phyloP scores from a whole-genome alignment of 1,140 invertebrate genomes.

The Apis florea region DNA sequence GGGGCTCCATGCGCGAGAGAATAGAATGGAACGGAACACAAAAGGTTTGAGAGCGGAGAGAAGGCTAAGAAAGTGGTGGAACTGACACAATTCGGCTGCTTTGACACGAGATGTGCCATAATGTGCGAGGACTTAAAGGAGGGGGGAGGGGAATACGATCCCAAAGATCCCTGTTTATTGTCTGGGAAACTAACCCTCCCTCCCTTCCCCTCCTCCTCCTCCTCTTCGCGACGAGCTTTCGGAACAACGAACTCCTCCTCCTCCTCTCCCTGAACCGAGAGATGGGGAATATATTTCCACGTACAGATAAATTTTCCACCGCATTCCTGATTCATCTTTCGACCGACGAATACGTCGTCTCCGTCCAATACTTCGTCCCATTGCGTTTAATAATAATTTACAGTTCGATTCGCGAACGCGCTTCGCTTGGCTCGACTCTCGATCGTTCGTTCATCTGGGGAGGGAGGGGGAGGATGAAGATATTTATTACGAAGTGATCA shows the following conservation, averaged over 20 bases:
- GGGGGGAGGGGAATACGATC: conserved; percentile 64
- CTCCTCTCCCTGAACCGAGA: background rate
- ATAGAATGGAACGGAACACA: conserved; percentile 34
- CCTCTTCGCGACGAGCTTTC: background rate
- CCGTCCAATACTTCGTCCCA: too few species aligned
- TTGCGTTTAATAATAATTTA: too few species aligned
- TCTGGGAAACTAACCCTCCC: conserved; percentile 30
- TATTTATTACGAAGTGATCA: too few species aligned
- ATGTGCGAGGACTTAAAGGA: conserved; percentile 57
- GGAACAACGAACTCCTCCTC: background rate
- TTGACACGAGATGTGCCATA: conserved; percentile 59
- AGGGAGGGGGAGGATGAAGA: too few species aligned
- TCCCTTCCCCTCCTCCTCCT: background rate
- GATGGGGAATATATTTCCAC: too few species aligned
- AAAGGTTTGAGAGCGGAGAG: conserved; percentile 44
- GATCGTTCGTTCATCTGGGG: too few species aligned
- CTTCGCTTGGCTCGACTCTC: too few species aligned
- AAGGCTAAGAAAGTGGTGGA: conserved; percentile 58
- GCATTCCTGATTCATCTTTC: background rate
- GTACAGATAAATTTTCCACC: background rate
- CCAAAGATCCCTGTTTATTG: conserved; percentile 61
- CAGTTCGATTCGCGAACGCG: too few species aligned
- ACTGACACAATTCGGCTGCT: conserved; percentile 60
- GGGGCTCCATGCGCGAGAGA: conserved; percentile 16
- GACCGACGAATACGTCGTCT: too few species aligned